Evolutionary conservation across 2,888 invertebrate species (phyloP).

Genomic region (Caenorhabditis sulstoni): DNA sequence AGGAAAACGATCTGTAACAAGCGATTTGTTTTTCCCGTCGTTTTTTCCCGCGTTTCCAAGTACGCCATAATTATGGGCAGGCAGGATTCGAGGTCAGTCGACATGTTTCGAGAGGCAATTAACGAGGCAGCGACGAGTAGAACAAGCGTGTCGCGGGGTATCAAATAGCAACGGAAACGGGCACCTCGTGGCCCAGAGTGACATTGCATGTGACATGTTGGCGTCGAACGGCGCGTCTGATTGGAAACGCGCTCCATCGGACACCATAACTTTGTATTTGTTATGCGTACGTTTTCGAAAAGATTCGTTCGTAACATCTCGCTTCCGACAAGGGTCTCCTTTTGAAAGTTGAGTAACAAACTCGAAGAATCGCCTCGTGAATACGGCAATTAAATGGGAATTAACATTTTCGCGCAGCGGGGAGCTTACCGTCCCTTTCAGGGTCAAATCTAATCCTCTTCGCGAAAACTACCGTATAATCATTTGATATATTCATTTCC

Average conservation of each 20-base stretch:
- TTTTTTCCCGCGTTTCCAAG: not conserved
- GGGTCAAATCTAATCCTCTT: constrained; percentile 45
- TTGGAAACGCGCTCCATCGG: no score
- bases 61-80: constrained; percentile 35
- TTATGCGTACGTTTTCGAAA: no score
- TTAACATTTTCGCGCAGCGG: constrained; percentile 43
- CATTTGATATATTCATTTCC: constrained; percentile 29
- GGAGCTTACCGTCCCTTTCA: constrained; percentile 36
- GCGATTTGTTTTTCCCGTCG: not conserved
- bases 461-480: constrained; percentile 35
- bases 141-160: not conserved
- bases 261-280: no score
- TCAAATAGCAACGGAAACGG: no score
- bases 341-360: constrained; percentile 11
- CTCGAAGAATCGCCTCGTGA: not conserved
- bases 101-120: constrained; percentile 36
- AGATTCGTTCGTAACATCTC: no score
- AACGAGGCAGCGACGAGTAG: not conserved
- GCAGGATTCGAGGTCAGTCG: constrained; percentile 31
- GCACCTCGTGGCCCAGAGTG: no score
- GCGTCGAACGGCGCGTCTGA: not conserved
- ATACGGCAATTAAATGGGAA: constrained; percentile 37
- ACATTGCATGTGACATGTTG: not conserved
- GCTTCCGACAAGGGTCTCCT: not conserved
- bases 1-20: constrained; percentile 71